phyloP scores from a whole-genome alignment of 2,113 vertebrate species.

The Cheilinus undulatus region DNA sequence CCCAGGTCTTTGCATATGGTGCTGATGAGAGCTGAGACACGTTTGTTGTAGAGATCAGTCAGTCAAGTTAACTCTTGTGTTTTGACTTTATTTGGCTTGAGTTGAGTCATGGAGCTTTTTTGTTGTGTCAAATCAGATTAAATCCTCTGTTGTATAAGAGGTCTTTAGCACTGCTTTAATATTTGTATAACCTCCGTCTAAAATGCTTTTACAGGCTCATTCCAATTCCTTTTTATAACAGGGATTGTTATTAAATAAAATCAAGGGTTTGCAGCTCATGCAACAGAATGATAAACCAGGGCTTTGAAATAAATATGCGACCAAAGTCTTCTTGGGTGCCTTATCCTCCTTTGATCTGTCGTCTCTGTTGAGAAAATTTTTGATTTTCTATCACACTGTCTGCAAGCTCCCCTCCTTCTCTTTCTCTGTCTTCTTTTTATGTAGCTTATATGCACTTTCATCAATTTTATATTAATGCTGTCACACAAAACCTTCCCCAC shows the following conservation, averaged over 20 bases:
- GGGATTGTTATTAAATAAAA: conserved; percentile 54
- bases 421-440: conserved; percentile 3
- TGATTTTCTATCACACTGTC: conserved; percentile 43
- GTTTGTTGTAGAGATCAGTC: conserved; percentile 10
- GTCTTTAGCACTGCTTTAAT: conserved; percentile 39
- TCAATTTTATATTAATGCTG: conserved; percentile 47
- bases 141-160: background rate
- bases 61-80: conserved; percentile 16
- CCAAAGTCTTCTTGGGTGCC: conserved; percentile 60
- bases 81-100: conserved; percentile 21
- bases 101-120: conserved; percentile 39
- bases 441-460: conserved; percentile 38
- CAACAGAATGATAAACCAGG: conserved; percentile 66
- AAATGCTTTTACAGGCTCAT: conserved; percentile 39
- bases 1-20: conserved; percentile 18
- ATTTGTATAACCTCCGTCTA: conserved; percentile 31
- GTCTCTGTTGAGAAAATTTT: conserved; percentile 52
- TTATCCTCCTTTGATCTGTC: conserved; percentile 61
- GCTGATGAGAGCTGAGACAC: conserved; percentile 24
- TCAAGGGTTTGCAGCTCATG: conserved; percentile 50
- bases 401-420: background rate
- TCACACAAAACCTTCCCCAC: conserved; percentile 40
- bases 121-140: conserved; percentile 16
- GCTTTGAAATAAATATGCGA: conserved; percentile 66
- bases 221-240: conserved; percentile 23